A percentile compares a stretch with the other conserved stretches of the same genome.
Evolutionary conservation across 30 jellyfish, hydroid and myxozoan genomes (phyloP).

Genomic region (Aurelia aurita complex sp. Pacific): DNA sequence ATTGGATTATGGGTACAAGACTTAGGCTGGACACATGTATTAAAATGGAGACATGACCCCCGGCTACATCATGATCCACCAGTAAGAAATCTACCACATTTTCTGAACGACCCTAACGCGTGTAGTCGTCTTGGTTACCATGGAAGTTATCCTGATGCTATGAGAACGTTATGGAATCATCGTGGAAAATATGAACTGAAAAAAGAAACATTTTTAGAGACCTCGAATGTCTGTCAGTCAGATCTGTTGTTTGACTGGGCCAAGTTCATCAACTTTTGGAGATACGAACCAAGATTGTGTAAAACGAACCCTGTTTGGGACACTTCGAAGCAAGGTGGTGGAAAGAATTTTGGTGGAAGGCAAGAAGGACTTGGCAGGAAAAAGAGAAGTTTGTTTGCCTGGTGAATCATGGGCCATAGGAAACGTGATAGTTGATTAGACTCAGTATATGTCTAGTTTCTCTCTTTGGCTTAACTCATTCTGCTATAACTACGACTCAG

Average conservation of each 20-base stretch:
- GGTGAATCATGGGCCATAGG: no score
- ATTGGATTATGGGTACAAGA: conserved; percentile 66
- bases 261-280: conserved; percentile 29
- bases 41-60: conserved; percentile 47
- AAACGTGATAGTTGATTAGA: no score
- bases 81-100: conserved; percentile 11
- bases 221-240: conserved; percentile 12
- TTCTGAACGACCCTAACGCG: conserved; percentile 47
- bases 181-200: conserved; percentile 4
- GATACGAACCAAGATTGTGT: conserved; percentile 65
- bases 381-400: no score
- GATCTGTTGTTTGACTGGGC: conserved; percentile 34
- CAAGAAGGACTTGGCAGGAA: conserved; percentile 30
- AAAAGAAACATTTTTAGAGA: not conserved
- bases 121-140: conserved; percentile 68
- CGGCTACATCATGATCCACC: conserved; percentile 80
- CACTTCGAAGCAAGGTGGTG: conserved; percentile 59
- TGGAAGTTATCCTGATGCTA: conserved; percentile 77
- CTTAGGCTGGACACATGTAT: conserved; percentile 19
- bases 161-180: conserved; percentile 75
- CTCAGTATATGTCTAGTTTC: no score
- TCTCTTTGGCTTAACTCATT: no score
- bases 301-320: conserved; percentile 73
- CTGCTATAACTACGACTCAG: no score
- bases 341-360: conserved; percentile 58